Conservation (phyloP, 2,797 vertebrate species). For the Fistularia tabacaria region DNA sequence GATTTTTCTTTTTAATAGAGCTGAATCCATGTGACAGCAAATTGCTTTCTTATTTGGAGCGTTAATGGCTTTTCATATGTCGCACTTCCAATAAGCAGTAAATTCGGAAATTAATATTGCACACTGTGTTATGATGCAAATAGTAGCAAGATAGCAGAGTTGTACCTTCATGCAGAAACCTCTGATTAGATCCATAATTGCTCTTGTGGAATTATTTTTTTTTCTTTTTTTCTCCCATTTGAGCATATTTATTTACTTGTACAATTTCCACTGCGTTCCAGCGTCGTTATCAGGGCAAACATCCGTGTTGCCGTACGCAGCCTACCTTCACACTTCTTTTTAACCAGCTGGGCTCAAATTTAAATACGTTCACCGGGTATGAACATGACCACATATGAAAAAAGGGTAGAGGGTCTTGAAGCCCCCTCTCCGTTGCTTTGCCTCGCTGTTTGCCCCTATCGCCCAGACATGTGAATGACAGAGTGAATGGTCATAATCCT, state of each 20-base stretch:
- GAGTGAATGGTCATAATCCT: too few relatives aligned
- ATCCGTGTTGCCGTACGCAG: slow-evolving; percentile 51
- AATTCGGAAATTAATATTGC: slow-evolving; percentile 84
- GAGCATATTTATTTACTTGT: slow-evolving; percentile 68
- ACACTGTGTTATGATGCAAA: slow-evolving; percentile 84
- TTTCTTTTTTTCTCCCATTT: slow-evolving; percentile 40
- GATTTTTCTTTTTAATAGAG: slow-evolving; percentile 84
- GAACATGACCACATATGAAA: background rate
- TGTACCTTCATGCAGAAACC: slow-evolving; percentile 75
- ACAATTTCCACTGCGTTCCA: slow-evolving; percentile 54
- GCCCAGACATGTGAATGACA: too few relatives aligned
- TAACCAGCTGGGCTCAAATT: slow-evolving; percentile 53
- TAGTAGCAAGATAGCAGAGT: slow-evolving; percentile 73
- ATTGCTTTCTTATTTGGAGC: slow-evolving; percentile 83
- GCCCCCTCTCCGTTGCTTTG: too few relatives aligned
- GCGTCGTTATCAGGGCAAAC: slow-evolving; percentile 47
- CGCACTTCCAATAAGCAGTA: slow-evolving; percentile 85
- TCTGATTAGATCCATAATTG: slow-evolving; percentile 83
- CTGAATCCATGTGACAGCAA: slow-evolving; percentile 80
- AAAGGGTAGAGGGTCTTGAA: too few relatives aligned
- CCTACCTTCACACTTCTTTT: slow-evolving; percentile 64
- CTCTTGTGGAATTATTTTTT: slow-evolving; percentile 57
- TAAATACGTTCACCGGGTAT: slow-evolving; percentile 28
- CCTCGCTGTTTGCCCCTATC: too few relatives aligned
- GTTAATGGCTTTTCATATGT: slow-evolving; percentile 84